phyloP scores from a whole-genome alignment of 2,888 invertebrate species.

The Agrilus cyanescens region DNA sequence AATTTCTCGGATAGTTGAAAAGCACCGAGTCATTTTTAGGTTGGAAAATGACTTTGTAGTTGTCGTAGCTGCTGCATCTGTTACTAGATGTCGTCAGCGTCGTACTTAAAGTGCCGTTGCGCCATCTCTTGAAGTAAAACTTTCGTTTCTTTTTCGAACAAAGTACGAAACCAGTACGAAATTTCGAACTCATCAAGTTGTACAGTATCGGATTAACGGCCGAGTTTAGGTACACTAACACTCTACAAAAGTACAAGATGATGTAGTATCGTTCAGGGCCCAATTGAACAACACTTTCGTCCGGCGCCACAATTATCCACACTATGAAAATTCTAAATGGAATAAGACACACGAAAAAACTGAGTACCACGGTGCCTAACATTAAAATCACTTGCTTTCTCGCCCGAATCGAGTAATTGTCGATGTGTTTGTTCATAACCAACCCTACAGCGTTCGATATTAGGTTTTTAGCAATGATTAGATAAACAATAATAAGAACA shows the following conservation, averaged over 20 bases:
- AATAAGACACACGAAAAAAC: slow-evolving; percentile 79
- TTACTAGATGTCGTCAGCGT: slow-evolving; percentile 38
- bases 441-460: slow-evolving; percentile 57
- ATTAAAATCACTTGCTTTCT: slow-evolving; percentile 75
- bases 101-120: slow-evolving; percentile 45
- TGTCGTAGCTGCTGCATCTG: slow-evolving; percentile 27
- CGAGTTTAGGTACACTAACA: slow-evolving; percentile 81
- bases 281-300: slow-evolving; percentile 53
- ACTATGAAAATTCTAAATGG: slow-evolving; percentile 75
- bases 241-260: slow-evolving; percentile 70
- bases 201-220: slow-evolving; percentile 87
- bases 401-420: slow-evolving; percentile 58
- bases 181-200: slow-evolving; percentile 85
- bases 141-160: slow-evolving; percentile 45
- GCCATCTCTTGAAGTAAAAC: slow-evolving; percentile 36
- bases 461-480: slow-evolving; percentile 71
- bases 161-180: slow-evolving; percentile 67
- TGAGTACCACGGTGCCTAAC: slow-evolving; percentile 75
- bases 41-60: slow-evolving; percentile 28
- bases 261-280: slow-evolving; percentile 72
- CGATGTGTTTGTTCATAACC: slow-evolving; percentile 58
- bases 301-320: slow-evolving; percentile 69
- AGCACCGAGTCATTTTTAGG: slow-evolving; percentile 26
- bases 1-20: slow-evolving; percentile 23
- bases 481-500: slow-evolving; percentile 68